A percentile compares a stretch with the other conserved stretches of the same genome.
Conservation (phyloP, 1,140 invertebrate species). For the Scylla paramamosain region DNA sequence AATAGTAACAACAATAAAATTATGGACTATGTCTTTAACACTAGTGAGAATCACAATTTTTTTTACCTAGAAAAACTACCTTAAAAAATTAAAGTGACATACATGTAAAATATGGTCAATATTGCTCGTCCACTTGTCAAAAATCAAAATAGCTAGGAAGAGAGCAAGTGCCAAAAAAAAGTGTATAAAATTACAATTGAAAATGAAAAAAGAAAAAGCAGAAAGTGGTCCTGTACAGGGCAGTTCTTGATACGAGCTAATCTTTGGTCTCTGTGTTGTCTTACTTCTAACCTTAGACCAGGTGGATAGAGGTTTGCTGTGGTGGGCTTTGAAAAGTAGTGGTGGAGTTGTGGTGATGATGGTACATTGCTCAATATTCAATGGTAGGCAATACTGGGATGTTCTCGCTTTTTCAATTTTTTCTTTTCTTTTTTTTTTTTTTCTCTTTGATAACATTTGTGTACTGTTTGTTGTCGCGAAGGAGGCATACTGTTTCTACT, state of each 20-base stretch:
- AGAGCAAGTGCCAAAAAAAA: conserved; percentile 66
- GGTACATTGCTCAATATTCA: conserved; percentile 71
- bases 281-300: conserved; percentile 76
- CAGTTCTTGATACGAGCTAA: conserved; percentile 76
- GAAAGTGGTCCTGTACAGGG: conserved; percentile 73
- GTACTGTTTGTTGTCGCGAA: conserved; percentile 74
- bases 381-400: conserved; percentile 70
- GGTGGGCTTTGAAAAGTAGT: conserved; percentile 65
- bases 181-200: conserved; percentile 51
- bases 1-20: conserved; percentile 77
- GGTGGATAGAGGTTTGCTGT: conserved; percentile 73
- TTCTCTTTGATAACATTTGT: conserved; percentile 61
- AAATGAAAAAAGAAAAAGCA: conserved; percentile 53
- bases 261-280: conserved; percentile 73
- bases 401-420: conserved; percentile 49
- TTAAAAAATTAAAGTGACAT: conserved; percentile 74
- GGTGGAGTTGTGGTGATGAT: conserved; percentile 72
- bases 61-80: conserved; percentile 76
- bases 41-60: conserved; percentile 77
- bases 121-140: conserved; percentile 69
- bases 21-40: conserved; percentile 77
- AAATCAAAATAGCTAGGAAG: conserved; percentile 60
- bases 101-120: conserved; percentile 73
- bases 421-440: too few species aligned
- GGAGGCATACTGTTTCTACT: conserved; percentile 75